phyloP scores from a whole-genome alignment of 2,113 vertebrate species.

The Cryptoleucopteryx plumbea region DNA sequence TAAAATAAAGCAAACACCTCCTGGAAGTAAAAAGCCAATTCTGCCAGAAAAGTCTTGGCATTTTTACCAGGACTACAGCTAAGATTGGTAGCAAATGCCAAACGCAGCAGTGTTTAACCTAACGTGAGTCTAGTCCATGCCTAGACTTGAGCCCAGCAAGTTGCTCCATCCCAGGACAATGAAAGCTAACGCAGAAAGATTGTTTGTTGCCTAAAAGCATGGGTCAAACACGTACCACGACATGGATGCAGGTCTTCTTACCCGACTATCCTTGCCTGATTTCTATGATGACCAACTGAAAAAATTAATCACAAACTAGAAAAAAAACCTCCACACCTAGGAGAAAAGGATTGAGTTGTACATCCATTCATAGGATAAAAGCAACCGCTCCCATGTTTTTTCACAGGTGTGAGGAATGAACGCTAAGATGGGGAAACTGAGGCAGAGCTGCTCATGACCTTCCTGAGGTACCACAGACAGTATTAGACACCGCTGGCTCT shows the following conservation, averaged over 20 bases:
- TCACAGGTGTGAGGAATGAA: not conserved
- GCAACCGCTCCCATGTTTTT: not conserved
- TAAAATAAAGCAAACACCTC: not conserved
- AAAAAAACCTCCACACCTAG: not conserved
- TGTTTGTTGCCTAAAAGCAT: not conserved
- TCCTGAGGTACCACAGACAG: not conserved
- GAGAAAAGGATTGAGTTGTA: not conserved
- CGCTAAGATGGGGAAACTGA: not conserved
- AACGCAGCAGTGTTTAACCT: fast-evolving
- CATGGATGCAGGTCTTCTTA: not conserved
- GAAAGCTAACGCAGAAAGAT: not conserved
- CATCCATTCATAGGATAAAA: not conserved
- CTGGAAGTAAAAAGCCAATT: not conserved
- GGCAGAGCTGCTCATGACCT: not conserved
- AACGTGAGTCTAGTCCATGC: fast-evolving
- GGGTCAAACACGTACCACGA: not conserved
- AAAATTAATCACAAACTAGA: not conserved
- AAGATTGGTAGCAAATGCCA: not conserved
- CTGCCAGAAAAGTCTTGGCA: not conserved
- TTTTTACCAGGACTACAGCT: not conserved
- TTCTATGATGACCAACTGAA: not conserved
- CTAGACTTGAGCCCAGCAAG: not conserved
- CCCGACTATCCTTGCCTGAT: too few species aligned
- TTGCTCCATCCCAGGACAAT: not conserved
- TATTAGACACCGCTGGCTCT: not conserved